Evolutionary conservation across 2,797 vertebrate genomes (phyloP).

Genomic region (Aotus griseimembra): DNA sequence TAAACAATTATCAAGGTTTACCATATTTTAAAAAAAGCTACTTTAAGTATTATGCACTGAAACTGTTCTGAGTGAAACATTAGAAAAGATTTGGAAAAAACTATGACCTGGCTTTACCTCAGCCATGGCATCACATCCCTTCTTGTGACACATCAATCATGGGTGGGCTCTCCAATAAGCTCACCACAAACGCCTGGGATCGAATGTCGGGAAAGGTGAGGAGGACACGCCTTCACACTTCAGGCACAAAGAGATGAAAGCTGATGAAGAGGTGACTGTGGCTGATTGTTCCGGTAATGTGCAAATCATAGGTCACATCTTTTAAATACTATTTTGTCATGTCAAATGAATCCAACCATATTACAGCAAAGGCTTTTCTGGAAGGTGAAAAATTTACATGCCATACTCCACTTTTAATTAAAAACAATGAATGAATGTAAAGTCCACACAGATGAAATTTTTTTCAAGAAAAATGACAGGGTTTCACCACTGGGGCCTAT

Average conservation of each 20-base stretch:
- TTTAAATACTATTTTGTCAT: background rate
- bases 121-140: background rate
- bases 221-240: background rate
- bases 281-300: background rate
- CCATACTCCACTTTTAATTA: background rate
- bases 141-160: background rate
- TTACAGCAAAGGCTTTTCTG: background rate
- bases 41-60: background rate
- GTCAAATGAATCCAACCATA: background rate
- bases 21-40: background rate
- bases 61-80: slow-evolving; percentile 19
- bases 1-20: background rate
- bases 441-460: background rate
- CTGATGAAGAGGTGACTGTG: background rate
- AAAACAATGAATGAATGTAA: background rate
- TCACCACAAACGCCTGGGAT: background rate
- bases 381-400: background rate
- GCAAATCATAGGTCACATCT: background rate
- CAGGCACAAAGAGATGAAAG: background rate
- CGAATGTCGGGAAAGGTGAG: background rate
- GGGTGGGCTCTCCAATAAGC: background rate
- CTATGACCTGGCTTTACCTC: background rate
- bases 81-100: background rate
- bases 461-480: background rate
- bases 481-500: background rate